phyloP scores from a whole-genome alignment of 2,797 vertebrate species.

The Smutsia gigantea region DNA sequence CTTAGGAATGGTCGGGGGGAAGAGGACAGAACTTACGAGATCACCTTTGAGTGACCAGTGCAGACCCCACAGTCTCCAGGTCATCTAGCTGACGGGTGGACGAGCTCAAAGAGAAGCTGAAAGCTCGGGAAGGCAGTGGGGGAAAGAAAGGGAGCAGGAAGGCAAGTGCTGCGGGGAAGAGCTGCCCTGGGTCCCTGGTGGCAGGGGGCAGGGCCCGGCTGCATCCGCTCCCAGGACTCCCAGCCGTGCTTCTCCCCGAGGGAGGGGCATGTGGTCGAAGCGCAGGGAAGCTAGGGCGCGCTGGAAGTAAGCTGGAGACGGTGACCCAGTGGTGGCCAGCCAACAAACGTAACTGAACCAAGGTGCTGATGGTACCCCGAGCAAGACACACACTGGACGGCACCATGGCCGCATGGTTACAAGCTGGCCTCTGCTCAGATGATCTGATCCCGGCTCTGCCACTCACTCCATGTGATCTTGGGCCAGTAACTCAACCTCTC shows the following conservation, averaged over 20 bases:
- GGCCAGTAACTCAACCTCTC: background rate
- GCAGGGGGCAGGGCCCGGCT: background rate
- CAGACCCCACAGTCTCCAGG: background rate
- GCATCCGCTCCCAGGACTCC: fast-evolving
- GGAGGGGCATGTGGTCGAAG: background rate
- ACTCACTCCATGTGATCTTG: background rate
- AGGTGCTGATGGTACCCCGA: fast-evolving
- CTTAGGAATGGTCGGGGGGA: background rate
- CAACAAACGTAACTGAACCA: background rate
- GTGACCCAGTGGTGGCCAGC: background rate
- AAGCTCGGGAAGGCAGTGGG: background rate
- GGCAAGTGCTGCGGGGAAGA: background rate
- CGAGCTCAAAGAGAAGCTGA: background rate
- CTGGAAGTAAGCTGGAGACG: background rate
- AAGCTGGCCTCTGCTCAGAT: background rate
- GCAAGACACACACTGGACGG: background rate
- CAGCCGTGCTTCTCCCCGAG: fast-evolving
- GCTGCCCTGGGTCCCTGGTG: background rate
- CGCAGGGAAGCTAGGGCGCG: background rate
- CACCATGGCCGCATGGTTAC: fast-evolving
- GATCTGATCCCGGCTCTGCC: background rate
- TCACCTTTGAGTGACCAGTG: background rate
- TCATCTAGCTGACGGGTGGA: background rate
- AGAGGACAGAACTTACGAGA: background rate
- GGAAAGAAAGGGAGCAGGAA: background rate